These are phyloP conservation scores for Nicator chloris DNA, from an alignment of 2,113 vertebrate species.

Conservation along the genomic window DNA sequence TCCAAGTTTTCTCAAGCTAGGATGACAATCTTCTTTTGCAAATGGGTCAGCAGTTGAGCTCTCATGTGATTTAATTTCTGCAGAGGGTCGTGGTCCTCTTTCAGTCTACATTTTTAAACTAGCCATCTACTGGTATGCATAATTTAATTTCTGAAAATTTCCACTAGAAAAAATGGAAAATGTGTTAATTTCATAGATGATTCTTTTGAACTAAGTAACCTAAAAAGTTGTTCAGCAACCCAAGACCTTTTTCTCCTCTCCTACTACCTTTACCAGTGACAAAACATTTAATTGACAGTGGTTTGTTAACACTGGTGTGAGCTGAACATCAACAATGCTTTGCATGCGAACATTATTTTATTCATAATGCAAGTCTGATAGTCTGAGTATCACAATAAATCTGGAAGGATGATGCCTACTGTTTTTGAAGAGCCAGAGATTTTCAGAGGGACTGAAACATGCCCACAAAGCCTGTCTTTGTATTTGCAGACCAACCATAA, in stretches of 20 bases:
- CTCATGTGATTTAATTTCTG: neutral
- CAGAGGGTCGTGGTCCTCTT: accelerated
- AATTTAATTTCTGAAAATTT: neutral
- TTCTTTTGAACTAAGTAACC: neutral
- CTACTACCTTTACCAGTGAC: neutral
- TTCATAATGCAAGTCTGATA: neutral
- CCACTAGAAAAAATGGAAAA: neutral
- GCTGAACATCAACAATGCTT: neutral
- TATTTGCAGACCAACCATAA: neutral
- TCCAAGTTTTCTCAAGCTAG: accelerated
- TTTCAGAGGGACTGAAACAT: neutral
- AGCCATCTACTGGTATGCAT: neutral
- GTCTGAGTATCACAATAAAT: neutral
- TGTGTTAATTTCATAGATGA: neutral
- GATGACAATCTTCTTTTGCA: neutral
- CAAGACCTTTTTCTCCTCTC: neutral
- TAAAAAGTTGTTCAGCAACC: neutral
- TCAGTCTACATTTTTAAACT: neutral
- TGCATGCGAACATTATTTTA: neutral
- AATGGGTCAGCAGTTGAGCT: neutral
- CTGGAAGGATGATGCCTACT: neutral
- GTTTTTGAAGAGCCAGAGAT: neutral
- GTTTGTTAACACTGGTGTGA: neutral
- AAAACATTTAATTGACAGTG: neutral
- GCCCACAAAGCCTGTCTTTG: neutral